Evolutionary conservation across 2,888 invertebrate species (phyloP), one percentile per base, ranked within the genome.

Genomic region (Salpingus planirostris): DNA sequence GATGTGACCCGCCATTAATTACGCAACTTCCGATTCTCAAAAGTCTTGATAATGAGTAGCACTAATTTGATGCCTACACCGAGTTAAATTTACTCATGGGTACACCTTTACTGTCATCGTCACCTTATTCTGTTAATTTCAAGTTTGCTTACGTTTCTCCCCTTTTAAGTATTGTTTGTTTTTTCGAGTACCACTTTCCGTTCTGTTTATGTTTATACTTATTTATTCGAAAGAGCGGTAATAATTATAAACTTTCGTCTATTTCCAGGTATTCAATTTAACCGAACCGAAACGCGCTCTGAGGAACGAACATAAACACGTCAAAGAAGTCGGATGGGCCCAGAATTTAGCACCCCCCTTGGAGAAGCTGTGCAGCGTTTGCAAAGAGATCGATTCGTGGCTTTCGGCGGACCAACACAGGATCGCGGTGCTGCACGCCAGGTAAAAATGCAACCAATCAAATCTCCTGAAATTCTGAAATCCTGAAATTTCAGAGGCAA

Each of bases 321-420:
- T 77, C 21, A 70, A 82, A 43, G 83, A 88, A 53, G 78, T 82
- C 38, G 89, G 90, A 36, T 91, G 91, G 90, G 80, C 88, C 3
- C 78, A 80, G 21, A 78, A 79, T 44, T 68, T 91, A 44, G 89
- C 91, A 15, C 91, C 91, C 21, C 90, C 92, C 23, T 70, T 93
- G 36, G 92, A 92, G 63, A 71, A 83, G 44, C 75, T 93, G 13
- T 93, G 92, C 64, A 85, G 87, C 43, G 80, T 92, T 35, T 93
- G 92, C 71, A 92, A 92, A 64, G 84, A 88, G 57, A 83, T 93
- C 52, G 92, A 93, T 67, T 83, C 87, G 54, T 93, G 91, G 90
- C 71, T 92, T 29, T 81, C 82, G 27, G 80, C 78, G 28, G 82
- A 86, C 55, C 76, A 82, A 11, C 82, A 82, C 62, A 80, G 90